These are phyloP conservation scores for Coendou prehensilis DNA, from an alignment of 2,797 vertebrate genomes.

Conservation along the genomic window DNA sequence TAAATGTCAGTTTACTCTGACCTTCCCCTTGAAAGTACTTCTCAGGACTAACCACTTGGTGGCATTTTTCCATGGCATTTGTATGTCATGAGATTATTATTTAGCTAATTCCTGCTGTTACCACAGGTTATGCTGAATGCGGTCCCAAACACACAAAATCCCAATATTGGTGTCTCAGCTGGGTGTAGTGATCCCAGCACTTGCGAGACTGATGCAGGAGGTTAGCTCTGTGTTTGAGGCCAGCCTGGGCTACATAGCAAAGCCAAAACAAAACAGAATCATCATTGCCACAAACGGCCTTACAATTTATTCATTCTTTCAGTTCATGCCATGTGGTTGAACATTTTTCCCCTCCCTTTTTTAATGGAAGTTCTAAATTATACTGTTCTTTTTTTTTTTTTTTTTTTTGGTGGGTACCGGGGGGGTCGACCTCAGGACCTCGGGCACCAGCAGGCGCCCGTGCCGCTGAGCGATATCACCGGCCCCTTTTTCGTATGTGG, in stretches of 20 bases:
- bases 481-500: no score
- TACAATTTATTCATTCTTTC: background rate
- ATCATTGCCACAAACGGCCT: background rate
- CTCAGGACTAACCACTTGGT: background rate
- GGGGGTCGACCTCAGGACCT: no score
- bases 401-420: no score
- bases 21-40: background rate
- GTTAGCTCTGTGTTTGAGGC: background rate
- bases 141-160: background rate
- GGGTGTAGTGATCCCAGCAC: background rate
- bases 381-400: background rate
- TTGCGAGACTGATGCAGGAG: background rate
- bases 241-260: background rate
- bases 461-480: no score
- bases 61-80: background rate
- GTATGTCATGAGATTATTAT: background rate
- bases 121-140: background rate
- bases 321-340: background rate
- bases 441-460: no score
- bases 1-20: background rate
- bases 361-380: background rate
- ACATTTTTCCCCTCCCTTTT: background rate
- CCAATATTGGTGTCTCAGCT: background rate
- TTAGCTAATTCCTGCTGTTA: background rate
- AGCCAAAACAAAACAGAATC: background rate